Percentiles rank a stretch among this genome's conserved stretches.
Conservation (phyloP, 1,140 invertebrate genomes). For the Tetragonula clypearis region DNA sequence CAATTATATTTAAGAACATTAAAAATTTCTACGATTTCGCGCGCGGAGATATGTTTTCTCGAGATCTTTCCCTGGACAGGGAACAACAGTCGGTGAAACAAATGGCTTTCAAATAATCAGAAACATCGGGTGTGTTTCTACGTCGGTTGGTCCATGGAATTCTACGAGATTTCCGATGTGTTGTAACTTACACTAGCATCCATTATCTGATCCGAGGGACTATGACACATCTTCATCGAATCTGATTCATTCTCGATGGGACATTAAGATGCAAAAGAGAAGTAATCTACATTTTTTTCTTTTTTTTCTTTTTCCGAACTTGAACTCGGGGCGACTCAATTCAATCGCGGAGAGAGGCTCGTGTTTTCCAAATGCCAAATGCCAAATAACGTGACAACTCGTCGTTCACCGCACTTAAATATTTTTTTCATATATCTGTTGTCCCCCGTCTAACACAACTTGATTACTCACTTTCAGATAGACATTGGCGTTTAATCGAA, state of each 20-base stretch:
- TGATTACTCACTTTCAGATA: neutral
- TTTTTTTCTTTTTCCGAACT: no score
- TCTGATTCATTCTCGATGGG: neutral
- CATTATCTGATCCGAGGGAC: neutral
- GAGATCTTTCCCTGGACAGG: neutral
- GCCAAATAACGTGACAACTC: neutral
- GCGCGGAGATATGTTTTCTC: no score
- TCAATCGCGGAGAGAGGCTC: neutral
- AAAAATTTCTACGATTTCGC: constrained; percentile 40
- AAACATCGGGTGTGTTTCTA: neutral
- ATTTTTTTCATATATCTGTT: neutral
- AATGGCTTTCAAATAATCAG: neutral
- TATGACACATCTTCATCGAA: neutral
- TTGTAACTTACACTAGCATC: neutral
- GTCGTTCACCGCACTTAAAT: neutral
- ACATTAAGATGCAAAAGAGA: neutral
- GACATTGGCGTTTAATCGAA: neutral
- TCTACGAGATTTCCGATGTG: neutral
- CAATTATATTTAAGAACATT: constrained; percentile 18
- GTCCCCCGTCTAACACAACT: neutral
- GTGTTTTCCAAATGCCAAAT: neutral
- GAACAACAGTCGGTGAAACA: neutral
- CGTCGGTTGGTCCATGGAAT: neutral
- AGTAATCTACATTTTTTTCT: neutral
- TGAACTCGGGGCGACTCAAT: neutral